Evolutionary conservation across 53 echinoderm and acorn worm genomes (phyloP).

Genomic region (Arbacia lixula): DNA sequence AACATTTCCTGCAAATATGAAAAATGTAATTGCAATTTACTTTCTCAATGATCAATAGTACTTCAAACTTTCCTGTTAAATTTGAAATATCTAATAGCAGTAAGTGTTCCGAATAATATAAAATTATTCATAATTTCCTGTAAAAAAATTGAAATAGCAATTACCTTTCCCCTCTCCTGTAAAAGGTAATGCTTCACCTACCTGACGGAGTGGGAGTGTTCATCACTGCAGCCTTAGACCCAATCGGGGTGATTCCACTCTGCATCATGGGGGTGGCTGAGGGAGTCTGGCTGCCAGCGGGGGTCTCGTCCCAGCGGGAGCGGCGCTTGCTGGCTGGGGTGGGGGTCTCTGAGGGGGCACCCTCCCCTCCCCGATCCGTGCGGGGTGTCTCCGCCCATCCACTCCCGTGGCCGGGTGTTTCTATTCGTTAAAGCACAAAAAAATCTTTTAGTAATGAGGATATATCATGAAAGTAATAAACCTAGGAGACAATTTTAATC

Average conservation of each 20-base stretch:
- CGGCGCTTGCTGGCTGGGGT: constrained; percentile 95
- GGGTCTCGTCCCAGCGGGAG: constrained; percentile 98
- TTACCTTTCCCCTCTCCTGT: not conserved
- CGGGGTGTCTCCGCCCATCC: constrained; percentile 99
- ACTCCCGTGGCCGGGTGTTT: constrained; percentile 98
- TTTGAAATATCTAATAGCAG: no score
- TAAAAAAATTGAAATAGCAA: not conserved
- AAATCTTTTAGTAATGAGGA: no score
- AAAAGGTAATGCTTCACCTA: constrained; percentile 40
- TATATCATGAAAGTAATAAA: no score
- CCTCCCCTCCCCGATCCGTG: constrained; percentile 96
- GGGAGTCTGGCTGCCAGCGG: constrained; percentile 86
- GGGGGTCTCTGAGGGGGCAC: constrained; percentile 86
- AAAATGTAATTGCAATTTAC: no score
- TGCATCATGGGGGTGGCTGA: constrained; percentile 68
- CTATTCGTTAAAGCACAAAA: constrained; percentile 19
- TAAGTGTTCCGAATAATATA: not conserved
- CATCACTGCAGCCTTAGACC: constrained; percentile 91
- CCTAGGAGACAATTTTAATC: no score
- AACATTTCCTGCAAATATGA: no score
- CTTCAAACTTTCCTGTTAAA: no score
- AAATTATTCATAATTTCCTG: not conserved
- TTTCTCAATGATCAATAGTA: no score
- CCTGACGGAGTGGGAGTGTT: constrained; percentile 90
- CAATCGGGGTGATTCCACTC: constrained; percentile 79